These are phyloP conservation scores for Mactra quadrangularis DNA, from an alignment of 1,140 invertebrate species.

Conservation along the genomic window DNA sequence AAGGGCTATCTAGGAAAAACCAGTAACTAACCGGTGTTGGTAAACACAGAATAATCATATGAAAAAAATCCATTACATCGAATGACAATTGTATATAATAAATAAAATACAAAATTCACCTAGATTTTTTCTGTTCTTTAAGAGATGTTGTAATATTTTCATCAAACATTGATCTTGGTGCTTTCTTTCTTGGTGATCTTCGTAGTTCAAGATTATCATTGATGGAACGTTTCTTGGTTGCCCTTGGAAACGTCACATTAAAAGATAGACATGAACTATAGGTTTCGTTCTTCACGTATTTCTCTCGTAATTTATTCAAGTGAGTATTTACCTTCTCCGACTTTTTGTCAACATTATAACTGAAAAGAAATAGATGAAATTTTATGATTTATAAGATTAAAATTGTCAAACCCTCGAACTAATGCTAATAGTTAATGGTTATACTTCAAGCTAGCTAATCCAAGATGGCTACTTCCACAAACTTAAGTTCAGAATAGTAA, in stretches of 20 bases:
- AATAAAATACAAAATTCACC: no score
- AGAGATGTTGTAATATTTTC: neutral
- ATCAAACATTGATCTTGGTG: constrained; percentile 30
- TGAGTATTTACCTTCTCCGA: constrained; percentile 66
- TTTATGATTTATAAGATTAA: no score
- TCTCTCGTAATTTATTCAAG: constrained; percentile 66
- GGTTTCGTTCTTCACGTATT: constrained; percentile 69
- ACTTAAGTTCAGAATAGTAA: no score
- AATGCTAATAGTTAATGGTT: no score
- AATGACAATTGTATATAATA: no score
- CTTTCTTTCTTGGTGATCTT: constrained; percentile 59
- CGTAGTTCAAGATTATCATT: constrained; percentile 1
- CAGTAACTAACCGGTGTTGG: no score
- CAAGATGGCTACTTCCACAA: no score
- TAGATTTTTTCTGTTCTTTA: neutral
- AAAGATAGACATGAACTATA: constrained; percentile 64
- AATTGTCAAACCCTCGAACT: neutral
- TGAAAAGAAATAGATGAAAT: no score
- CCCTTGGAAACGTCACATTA: constrained; percentile 49
- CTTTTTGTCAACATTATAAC: constrained; percentile 70
- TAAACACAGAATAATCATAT: no score
- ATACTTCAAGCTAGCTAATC: no score
- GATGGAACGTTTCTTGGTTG: constrained; percentile 40
- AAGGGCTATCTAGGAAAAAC: no score
- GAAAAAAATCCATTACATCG: no score